Evolutionary conservation across 2,888 invertebrate genomes (phyloP), one percentile per base, ranked within the genome.

Genomic region (Petrolisthes cinctipes): DNA sequence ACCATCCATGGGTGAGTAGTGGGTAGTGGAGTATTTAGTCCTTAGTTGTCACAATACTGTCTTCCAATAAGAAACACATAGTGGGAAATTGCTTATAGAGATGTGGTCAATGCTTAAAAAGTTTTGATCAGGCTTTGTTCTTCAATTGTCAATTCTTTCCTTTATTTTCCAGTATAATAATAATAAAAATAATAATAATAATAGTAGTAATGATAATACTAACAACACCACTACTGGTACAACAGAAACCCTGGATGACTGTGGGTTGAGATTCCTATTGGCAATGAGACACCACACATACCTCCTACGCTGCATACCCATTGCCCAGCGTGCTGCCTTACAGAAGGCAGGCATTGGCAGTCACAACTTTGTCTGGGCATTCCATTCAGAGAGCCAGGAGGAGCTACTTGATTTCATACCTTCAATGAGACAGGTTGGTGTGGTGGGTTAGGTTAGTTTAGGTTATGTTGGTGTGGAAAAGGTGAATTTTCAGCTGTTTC

Each of bases 201-300:
- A 37, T 37, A 37, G 2, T 37, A 37, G 37, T 37, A 37, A 37
- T 37, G 37, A 37, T 37, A 37, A 37, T 37, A 37, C 37, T 37
- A 2, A 37, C 37, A 37, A 37, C 37, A 37, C 0, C 2, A 37
- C 37, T 37, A 37, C 37, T 37, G 37, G 37, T 37, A 9, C 61
- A 11, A 97, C 97, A 92, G 96, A 96, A 0, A 94, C 92, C 17
- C 90, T 99, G 54, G 99, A 99, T 93, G 99, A 99, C 93, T 99
- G 99, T 93, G 99, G 99, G 0, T 94, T 99, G 0, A 94, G 99
- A 78, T 99, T 98, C 93, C 94, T 99, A 20, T 94, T 99, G 87
- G 98, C 99, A 0, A 98, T 99, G 97, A 97, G 99, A 92, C 99
- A 99, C 93, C 98, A 98, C 93, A 97, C 97, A 91, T 99, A 99